Base-by-base conservation (phyloP, 2,888 invertebrate species). In the Oligia fasciuncula region DNA sequence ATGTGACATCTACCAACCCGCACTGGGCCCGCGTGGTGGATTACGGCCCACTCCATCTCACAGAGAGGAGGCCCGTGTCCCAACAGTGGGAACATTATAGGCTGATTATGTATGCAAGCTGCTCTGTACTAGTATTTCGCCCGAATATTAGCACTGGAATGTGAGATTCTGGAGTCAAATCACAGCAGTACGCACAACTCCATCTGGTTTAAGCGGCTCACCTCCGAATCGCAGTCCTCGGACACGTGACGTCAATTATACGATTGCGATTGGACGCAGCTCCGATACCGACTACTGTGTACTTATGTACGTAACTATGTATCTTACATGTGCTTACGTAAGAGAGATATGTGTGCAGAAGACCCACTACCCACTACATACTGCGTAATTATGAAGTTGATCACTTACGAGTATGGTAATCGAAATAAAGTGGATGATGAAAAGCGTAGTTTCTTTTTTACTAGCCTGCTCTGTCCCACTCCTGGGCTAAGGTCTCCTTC, bases 181-280 rank as follows among this genome's bases (percentile, higher is more conserved):
- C 51, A 43, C 40, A 68, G 23, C 49, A 19, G n/a, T 68, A 69
- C 49, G n/a, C 57, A 66, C 51, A 60, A 4, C 2, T 66, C 17
- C 40, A 43, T 40, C 63, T 68, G 62, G 75, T 40, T 19, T 67
- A 29, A 74, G 54, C 13, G 62, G 57, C n/a, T 83, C 57, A 49
- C 57, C 40, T 76, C 13, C 5, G 9, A 63, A 77, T 65, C 19
- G 4, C 65, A 70, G 67, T 60, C 46, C 73, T 68, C 40, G 29
- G 51, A 79, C 66, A 79, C 74, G 74, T 76, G 79, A 75, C 57
- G 82, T 79, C 85, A 82, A 82, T 85, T 75, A 85, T 79, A 79
- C 85, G 79, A 51, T 66, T 71, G 68, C 79, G 46, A 82, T 82
- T 76, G 82, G 72, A 73, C 23, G 66, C 76, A 65, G 73, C 73